Conservation (phyloP, 2,888 invertebrate species). For the Nemotelus nigrinus region DNA sequence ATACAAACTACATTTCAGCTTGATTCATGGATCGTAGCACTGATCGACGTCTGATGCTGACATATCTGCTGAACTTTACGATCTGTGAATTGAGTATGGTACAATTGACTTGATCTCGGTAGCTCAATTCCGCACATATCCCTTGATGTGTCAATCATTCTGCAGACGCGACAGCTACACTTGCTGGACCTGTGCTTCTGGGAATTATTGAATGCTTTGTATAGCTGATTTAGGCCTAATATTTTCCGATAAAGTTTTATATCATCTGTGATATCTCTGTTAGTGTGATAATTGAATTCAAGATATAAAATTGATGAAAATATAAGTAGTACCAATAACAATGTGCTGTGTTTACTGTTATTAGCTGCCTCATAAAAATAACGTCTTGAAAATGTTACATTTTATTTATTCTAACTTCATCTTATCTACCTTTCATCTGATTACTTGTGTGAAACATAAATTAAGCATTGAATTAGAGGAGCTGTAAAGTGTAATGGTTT, state of each 20-base stretch:
- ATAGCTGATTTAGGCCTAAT: slow-evolving; percentile 45
- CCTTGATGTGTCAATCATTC: slow-evolving; percentile 50
- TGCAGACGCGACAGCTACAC: slow-evolving; percentile 49
- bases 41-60: slow-evolving; percentile 46
- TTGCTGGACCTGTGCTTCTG: slow-evolving; percentile 31
- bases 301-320: too few species aligned
- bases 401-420: too few species aligned
- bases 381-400: too few species aligned
- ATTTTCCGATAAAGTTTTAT: slow-evolving; percentile 16
- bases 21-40: background rate
- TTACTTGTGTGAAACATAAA: too few species aligned
- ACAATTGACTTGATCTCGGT: slow-evolving; percentile 9
- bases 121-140: slow-evolving; percentile 22
- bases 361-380: too few species aligned
- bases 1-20: too few species aligned
- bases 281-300: background rate
- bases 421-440: too few species aligned
- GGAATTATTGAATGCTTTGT: slow-evolving; percentile 41
- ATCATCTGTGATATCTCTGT: background rate
- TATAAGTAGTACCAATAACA: too few species aligned
- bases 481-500: too few species aligned
- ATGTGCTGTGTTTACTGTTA: too few species aligned
- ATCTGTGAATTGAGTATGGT: slow-evolving; percentile 33
- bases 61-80: slow-evolving; percentile 41
- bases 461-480: too few species aligned